Percentiles rank a stretch among this genome's conserved stretches.
Evolutionary conservation across 2,797 vertebrate genomes (phyloP).

Genomic region (Crax fasciolata): DNA sequence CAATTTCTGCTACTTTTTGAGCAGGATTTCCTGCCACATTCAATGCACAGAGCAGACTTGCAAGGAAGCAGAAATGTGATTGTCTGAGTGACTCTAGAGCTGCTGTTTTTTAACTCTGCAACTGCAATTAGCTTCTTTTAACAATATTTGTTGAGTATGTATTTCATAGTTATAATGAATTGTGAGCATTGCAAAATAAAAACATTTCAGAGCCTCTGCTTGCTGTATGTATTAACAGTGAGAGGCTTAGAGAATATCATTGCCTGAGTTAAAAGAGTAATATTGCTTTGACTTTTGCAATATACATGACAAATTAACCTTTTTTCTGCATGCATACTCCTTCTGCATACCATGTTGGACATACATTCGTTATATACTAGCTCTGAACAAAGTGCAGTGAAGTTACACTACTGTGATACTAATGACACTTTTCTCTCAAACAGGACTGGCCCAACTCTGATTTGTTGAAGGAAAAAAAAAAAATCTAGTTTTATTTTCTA

Average conservation of each 20-base stretch:
- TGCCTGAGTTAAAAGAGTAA: slow-evolving; percentile 19
- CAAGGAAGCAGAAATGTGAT: not conserved
- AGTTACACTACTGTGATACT: not conserved
- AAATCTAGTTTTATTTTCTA: not conserved
- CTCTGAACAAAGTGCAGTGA: not conserved
- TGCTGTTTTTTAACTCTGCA: not conserved
- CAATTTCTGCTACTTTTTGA: not conserved
- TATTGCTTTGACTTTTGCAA: slow-evolving; percentile 21
- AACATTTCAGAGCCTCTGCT: not conserved
- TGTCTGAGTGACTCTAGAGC: not conserved
- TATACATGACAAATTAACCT: slow-evolving; percentile 17
- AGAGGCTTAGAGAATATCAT: not conserved
- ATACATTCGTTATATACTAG: not conserved
- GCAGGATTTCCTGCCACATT: not conserved
- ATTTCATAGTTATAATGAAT: not conserved
- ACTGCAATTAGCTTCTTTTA: not conserved
- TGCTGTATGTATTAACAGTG: not conserved
- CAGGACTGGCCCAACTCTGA: not conserved
- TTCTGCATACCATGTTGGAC: not conserved
- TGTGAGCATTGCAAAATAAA: not conserved
- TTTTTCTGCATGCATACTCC: not conserved
- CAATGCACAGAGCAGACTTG: not conserved
- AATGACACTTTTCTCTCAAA: slow-evolving; percentile 5
- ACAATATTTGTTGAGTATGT: not conserved
- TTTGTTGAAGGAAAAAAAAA: not conserved